Evolutionary conservation across 2,888 invertebrate genomes (phyloP), one percentile per base, ranked within the genome.

Genomic region (Pomacea canaliculata): DNA sequence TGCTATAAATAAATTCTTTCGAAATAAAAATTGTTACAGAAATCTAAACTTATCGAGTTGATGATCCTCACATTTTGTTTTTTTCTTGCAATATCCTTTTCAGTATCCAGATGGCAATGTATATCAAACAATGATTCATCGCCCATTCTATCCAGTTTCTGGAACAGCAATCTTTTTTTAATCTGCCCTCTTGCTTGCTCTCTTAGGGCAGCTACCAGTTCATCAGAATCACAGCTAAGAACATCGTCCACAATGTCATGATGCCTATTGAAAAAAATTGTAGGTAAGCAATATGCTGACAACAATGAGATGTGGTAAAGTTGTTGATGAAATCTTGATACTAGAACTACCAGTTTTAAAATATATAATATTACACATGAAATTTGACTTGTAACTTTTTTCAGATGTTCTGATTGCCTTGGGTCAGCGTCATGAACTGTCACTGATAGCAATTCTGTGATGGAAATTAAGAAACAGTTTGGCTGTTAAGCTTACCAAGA

Each of bases 241-340:
- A 80, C 80, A 70, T 84, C 83, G 71, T 81, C 79, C 51, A 85
- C 77, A 13, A 83, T 81, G 46, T 83, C 83, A 73, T 80, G 80
- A 76, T 83, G 84, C 75, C 85, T 85, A 71, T 8, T 78, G 76
- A 23, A 66, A 49, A 76, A 49, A 67, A 13, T 37, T 37, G 37
- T 37, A 37, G 37, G 37, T 37, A 37, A 37, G 37, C 37, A 37
- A 37, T 37, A 37, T 37, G 37, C 37, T 37, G 37, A 37, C 37
- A 23, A 23, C 23, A 23, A 37, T 37, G 5, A 37, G 37, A 37
- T 37, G 5, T 37, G 37, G 37, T 37, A 37, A 3, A 37, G 37
- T 5, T 5, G 37, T 37, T 37, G 5, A 37, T 37, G 37, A 37
- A 37, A 37, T 37, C 37, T 37, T 37, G 3, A 37, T 37, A 37